phyloP scores from a whole-genome alignment of 2,113 vertebrate genomes.

The Baryphthengus martii region DNA sequence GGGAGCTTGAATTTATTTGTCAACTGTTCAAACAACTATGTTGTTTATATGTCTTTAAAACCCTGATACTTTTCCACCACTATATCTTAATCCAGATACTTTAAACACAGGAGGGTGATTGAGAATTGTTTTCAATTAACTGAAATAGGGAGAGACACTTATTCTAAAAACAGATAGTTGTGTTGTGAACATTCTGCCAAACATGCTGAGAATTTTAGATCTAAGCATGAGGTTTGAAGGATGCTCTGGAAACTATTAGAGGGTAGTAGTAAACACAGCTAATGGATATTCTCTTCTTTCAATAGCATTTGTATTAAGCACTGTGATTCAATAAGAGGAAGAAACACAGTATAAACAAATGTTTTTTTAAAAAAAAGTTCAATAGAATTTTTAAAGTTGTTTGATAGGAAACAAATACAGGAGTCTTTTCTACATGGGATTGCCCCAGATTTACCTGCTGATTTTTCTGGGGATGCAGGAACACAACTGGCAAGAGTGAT shows the following conservation, averaged over 20 bases:
- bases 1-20: conserved; percentile 81
- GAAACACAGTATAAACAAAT: neutral
- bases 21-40: conserved; percentile 80
- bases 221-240: conserved; percentile 57
- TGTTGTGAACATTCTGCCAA: conserved; percentile 65
- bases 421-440: neutral
- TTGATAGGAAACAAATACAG: neutral
- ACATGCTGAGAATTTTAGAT: conserved; percentile 72
- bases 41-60: conserved; percentile 83
- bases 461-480: neutral
- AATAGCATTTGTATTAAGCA: neutral
- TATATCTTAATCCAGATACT: conserved; percentile 76
- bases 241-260: conserved; percentile 47
- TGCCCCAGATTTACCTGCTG: neutral
- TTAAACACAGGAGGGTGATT: conserved; percentile 79
- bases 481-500: neutral
- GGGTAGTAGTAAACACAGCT: neutral
- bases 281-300: neutral
- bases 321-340: neutral
- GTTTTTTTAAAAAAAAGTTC: neutral
- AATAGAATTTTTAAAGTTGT: neutral
- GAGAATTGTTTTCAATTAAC: conserved; percentile 83
- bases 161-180: conserved; percentile 75
- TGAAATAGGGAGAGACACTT: conserved; percentile 75
- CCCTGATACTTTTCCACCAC: conserved; percentile 68